Evolutionary conservation across 1,140 invertebrate genomes (phyloP).

Genomic region (Ptiloglossa arizonensis): DNA sequence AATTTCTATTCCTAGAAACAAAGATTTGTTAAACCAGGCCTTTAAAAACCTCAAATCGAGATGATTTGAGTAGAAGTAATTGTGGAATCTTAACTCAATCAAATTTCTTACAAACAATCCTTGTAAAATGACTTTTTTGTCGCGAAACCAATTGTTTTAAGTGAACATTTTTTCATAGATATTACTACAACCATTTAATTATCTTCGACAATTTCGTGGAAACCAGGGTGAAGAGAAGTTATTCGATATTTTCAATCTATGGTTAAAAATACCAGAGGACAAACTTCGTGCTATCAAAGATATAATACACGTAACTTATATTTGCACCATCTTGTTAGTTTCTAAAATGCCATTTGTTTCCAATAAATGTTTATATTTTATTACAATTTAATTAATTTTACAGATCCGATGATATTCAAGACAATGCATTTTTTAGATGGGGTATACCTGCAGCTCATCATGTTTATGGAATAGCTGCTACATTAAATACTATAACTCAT

Average conservation of each 20-base stretch:
- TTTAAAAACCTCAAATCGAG: no score
- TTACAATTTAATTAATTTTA: conserved; percentile 62
- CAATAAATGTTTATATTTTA: no score
- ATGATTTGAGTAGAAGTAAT: no score
- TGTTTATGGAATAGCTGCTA: conserved; percentile 96
- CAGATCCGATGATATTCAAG: conserved; percentile 98
- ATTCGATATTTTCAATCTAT: conserved; percentile 95
- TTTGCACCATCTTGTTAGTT: conserved; percentile 96
- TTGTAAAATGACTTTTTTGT: no score
- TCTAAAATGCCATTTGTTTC: neutral
- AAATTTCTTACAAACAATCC: no score
- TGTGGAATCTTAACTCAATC: no score
- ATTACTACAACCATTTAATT: conserved; percentile 92
- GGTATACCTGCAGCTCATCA: conserved; percentile 97
- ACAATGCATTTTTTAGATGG: conserved; percentile 95
- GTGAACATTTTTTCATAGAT: conserved; percentile 83
- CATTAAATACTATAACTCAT: conserved; percentile 99
- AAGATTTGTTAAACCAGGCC: no score
- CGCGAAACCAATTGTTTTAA: no score
- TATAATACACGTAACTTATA: conserved; percentile 97
- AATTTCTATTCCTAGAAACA: no score
- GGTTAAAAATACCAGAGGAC: conserved; percentile 94
- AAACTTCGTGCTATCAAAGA: conserved; percentile 92
- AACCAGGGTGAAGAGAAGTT: conserved; percentile 94
- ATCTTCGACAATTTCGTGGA: conserved; percentile 94